phyloP scores from a whole-genome alignment of 2,888 invertebrate species.

The Morpho helenor region DNA sequence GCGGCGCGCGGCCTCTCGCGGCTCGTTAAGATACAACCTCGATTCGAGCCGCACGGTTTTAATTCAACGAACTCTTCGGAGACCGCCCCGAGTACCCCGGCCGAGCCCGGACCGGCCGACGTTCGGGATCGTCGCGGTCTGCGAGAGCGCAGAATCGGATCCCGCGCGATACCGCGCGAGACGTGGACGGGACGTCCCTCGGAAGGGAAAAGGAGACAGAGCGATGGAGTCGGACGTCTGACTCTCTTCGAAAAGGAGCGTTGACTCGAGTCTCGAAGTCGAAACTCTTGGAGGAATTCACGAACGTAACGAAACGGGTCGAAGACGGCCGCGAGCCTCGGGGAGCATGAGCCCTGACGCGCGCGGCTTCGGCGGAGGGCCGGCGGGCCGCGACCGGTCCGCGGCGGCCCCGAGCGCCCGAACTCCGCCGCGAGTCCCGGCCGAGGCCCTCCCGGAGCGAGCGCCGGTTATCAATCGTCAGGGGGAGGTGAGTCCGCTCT shows the following conservation, averaged over 20 bases:
- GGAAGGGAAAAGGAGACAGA: slow-evolving; percentile 6
- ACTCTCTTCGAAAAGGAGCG: too few species aligned
- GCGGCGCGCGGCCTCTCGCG: slow-evolving; percentile 32
- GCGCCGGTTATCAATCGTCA: slow-evolving; percentile 64
- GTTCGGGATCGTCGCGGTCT: not conserved
- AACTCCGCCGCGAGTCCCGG: slow-evolving; percentile 23
- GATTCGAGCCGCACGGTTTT: slow-evolving; percentile 45
- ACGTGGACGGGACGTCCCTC: not conserved
- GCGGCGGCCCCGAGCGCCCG: slow-evolving; percentile 22
- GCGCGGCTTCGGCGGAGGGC: not conserved
- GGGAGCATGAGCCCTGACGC: slow-evolving; percentile 18
- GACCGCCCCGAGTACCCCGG: not conserved
- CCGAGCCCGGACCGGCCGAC: not conserved
- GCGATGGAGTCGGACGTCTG: too few species aligned
- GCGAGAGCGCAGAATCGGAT: not conserved
- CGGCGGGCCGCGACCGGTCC: not conserved
- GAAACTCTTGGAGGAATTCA: too few species aligned
- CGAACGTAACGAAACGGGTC: too few species aligned
- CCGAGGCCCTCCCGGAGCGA: slow-evolving; percentile 47
- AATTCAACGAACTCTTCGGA: not conserved
- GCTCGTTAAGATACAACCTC: slow-evolving; percentile 48
- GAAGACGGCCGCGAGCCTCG: slow-evolving; percentile 2
- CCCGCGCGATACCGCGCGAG: not conserved
- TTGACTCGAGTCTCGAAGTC: too few species aligned
- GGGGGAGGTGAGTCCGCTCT: slow-evolving; percentile 29